These are phyloP conservation scores for Ammodytes marinus DNA, from an alignment of 2,113 vertebrate genomes.

Conservation along the genomic window DNA sequence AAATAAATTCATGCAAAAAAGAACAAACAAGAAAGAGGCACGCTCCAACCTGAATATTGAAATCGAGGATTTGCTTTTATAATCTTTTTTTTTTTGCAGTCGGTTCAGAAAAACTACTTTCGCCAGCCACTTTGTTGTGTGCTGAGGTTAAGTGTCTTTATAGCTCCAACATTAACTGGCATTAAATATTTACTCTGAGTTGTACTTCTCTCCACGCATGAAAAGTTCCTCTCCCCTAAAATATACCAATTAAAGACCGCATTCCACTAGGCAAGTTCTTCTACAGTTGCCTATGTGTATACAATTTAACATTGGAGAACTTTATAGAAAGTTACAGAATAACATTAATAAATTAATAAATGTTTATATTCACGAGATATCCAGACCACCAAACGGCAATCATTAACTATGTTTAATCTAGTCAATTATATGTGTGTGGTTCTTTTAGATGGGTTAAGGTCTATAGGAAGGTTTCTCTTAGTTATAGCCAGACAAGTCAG, in stretches of 20 bases:
- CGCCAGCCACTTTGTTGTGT: neutral
- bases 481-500: neutral
- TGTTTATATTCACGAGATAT: neutral
- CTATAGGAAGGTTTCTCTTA: neutral
- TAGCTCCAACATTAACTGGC: neutral
- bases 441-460: slow-evolving; percentile 9
- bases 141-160: neutral
- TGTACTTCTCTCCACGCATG: neutral
- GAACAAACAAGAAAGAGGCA: slow-evolving; percentile 10
- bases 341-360: neutral
- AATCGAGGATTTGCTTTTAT: neutral
- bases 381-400: neutral
- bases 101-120: neutral
- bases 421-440: slow-evolving; percentile 6
- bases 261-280: neutral
- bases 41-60: neutral
- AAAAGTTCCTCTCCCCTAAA: neutral
- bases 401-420: neutral
- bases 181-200: slow-evolving; percentile 22
- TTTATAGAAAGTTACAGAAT: neutral
- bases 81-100: slow-evolving; percentile 6
- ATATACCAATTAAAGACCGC: neutral
- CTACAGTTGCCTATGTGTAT: neutral
- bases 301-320: neutral
- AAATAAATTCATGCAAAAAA: slow-evolving; percentile 27